These are phyloP conservation scores for Phyllostomus discolor DNA, from an alignment of 2,113 vertebrate species.

Conservation along the genomic window DNA sequence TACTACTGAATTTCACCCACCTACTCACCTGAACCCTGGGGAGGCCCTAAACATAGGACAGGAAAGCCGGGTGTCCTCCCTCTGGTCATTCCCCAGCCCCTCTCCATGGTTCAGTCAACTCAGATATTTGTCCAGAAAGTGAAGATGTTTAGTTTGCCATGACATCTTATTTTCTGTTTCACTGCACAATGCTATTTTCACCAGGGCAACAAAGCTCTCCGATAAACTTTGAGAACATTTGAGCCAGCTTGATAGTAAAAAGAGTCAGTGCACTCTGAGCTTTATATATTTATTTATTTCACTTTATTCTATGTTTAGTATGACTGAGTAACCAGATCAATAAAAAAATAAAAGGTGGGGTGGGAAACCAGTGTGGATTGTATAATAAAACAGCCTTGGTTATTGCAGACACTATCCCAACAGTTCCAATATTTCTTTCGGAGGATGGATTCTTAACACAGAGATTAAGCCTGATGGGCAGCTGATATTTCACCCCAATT, in stretches of 20 bases:
- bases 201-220: constrained; percentile 74
- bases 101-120: constrained; percentile 69
- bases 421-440: constrained; percentile 76
- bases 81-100: background rate
- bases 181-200: constrained; percentile 83
- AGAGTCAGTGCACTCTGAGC: constrained; percentile 67
- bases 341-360: constrained; percentile 56
- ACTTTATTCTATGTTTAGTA: constrained; percentile 81
- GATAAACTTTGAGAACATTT: constrained; percentile 78
- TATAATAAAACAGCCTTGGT: constrained; percentile 78
- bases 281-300: constrained; percentile 80
- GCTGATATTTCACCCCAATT: constrained; percentile 72
- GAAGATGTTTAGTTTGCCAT: constrained; percentile 80
- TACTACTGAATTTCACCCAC: constrained; percentile 14
- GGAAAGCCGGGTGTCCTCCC: background rate
- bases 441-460: constrained; percentile 75
- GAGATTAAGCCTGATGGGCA: constrained; percentile 69
- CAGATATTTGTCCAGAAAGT: constrained; percentile 77
- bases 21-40: constrained; percentile 48
- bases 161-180: constrained; percentile 86
- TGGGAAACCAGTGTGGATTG: constrained; percentile 70
- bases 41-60: background rate
- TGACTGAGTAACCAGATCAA: constrained; percentile 81
- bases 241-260: constrained; percentile 73
- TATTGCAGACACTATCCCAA: constrained; percentile 52